A percentile compares a stretch with the other conserved stretches of the same genome.
Evolutionary conservation across 2,113 vertebrate species (phyloP).

Genomic region (Aythya baeri): DNA sequence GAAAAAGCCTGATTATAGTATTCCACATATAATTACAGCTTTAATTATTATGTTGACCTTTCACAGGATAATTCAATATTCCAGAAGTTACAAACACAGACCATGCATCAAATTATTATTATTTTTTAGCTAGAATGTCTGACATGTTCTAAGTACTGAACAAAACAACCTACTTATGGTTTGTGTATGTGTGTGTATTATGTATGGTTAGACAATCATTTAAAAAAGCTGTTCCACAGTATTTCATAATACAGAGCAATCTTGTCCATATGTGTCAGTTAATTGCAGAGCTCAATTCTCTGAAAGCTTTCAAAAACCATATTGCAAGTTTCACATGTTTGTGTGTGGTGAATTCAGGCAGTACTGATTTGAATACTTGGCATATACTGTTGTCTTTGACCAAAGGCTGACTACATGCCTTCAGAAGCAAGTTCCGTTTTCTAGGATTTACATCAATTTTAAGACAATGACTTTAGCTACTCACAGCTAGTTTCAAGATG

Average conservation of each 20-base stretch:
- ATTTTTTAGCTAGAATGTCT: background rate
- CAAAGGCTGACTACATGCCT: background rate
- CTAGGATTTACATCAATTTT: background rate
- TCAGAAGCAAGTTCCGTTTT: background rate
- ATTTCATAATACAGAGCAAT: background rate
- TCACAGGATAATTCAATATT: slow-evolving; percentile 58
- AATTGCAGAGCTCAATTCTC: background rate
- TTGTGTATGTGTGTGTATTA: background rate
- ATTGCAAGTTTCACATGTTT: background rate
- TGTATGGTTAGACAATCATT: background rate
- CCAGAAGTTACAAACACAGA: background rate
- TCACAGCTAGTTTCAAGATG: background rate
- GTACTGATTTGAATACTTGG: background rate
- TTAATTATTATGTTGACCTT: slow-evolving; percentile 68
- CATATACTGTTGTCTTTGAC: background rate
- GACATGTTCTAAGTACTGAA: slow-evolving; percentile 27
- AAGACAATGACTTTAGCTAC: background rate
- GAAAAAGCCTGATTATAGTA: slow-evolving; percentile 51
- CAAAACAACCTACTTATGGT: background rate
- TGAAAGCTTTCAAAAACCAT: background rate
- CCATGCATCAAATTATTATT: background rate
- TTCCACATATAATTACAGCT: slow-evolving; percentile 18
- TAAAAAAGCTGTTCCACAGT: background rate
- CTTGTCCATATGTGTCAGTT: background rate
- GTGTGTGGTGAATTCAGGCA: background rate